Percentiles rank a stretch among this genome's conserved stretches.
These are phyloP conservation scores for Leptobrachium leishanense DNA, from an alignment of 2,113 vertebrate species.

Conservation along the genomic window DNA sequence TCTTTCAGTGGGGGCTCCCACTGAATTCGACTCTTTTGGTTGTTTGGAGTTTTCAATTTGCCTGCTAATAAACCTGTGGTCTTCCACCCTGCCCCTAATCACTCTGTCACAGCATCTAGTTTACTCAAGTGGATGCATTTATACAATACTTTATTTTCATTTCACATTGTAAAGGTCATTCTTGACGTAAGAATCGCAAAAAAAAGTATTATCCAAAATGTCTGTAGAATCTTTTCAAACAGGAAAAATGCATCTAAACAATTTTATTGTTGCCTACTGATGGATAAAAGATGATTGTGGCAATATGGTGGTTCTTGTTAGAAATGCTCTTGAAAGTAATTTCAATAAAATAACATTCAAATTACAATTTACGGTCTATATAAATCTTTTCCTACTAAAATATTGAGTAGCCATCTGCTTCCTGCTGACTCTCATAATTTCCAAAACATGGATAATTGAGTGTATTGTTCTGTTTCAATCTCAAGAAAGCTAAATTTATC, in stretches of 20 bases:
- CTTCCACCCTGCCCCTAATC: no score
- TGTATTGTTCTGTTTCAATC: conserved; percentile 40
- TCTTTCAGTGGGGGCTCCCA: no score
- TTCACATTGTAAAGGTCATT: conserved; percentile 4
- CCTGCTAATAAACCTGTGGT: no score
- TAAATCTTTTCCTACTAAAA: conserved; percentile 40
- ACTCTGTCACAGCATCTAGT: no score
- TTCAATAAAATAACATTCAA: conserved; percentile 19
- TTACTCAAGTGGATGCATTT: background rate
- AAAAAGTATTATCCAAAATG: background rate
- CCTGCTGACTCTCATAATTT: conserved; percentile 29
- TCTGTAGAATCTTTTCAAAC: background rate
- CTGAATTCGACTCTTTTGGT: no score
- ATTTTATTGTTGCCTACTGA: conserved; percentile 16
- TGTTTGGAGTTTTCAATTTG: no score
- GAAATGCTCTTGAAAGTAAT: conserved; percentile 1
- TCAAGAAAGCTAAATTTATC: conserved; percentile 35
- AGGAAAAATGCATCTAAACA: background rate
- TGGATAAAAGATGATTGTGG: conserved; percentile 32
- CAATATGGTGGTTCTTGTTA: background rate
- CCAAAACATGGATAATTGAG: conserved; percentile 46
- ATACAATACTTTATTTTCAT: conserved; percentile 7
- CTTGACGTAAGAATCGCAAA: conserved; percentile 10
- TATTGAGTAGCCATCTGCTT: conserved; percentile 46
- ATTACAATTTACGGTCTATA: conserved; percentile 34